Base-by-base conservation (phyloP, 2,113 vertebrate species). In the Elephas maximus region DNA sequence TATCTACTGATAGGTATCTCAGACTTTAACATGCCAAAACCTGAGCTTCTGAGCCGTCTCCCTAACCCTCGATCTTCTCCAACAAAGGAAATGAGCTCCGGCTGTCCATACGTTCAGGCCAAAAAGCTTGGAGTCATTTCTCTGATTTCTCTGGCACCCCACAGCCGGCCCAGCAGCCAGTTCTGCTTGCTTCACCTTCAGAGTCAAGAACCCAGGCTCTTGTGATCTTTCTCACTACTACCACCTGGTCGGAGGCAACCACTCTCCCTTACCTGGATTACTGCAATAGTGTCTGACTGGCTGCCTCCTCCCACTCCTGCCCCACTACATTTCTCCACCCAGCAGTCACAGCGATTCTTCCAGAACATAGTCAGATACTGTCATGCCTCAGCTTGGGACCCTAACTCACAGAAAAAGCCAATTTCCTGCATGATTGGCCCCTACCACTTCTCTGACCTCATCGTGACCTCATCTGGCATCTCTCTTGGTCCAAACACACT, bases 351-450 rank as follows among this genome's bases (percentile, higher is more conserved):
- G n/a, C 48, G 17, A 4, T 91, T 79, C 26, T 90, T 95, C 65
- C 33, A 71, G 83, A 89, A 71, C 23, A 15, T 44, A 30, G 28
- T 88, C 63, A 83, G 30, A 63, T 48, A 17, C 18, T 53, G 1
- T 82, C 44, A n/a, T 67, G 60, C 74, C 28, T 81, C 41, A 45
- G 21, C 28, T 79, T 53, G 69, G 60, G 51, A 23, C 24, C 33
- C 21, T 92, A 12, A 12, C 20, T 90, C 81, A 76, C 74, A 60
- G 76, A n/a, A 57, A 95, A 78, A 93, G 30, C 30, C 51, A 63
- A 6, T 71, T 88, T 71, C n/a, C 67, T 69, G 7, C 5, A 5
- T 53, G 45, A 67, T n/a, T n/a, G 14, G 33, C 80, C 41, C 53
- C 57, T 57, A 4, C 51, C 3, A 20, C 60, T 26, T 77, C 90